Percentiles rank a stretch among this genome's conserved stretches.
phyloP scores from a whole-genome alignment of 2,113 vertebrate genomes.

The Bubo bubo region DNA sequence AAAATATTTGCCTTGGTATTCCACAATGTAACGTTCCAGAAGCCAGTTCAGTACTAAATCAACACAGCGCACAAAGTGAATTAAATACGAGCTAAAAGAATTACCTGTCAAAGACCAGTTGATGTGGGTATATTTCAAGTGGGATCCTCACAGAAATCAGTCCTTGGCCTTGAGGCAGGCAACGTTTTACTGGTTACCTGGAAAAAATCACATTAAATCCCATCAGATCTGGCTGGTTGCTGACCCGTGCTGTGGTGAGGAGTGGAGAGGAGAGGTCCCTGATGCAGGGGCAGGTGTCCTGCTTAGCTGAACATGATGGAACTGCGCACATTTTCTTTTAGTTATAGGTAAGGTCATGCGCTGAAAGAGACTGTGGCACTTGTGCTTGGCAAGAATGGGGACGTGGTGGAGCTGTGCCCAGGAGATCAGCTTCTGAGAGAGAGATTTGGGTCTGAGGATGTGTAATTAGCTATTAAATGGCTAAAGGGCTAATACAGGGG shows the following conservation, averaged over 20 bases:
- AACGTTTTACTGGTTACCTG: background rate
- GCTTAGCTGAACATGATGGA: background rate
- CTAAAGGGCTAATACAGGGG: background rate
- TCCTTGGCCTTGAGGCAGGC: background rate
- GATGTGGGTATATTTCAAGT: background rate
- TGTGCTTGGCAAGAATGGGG: background rate
- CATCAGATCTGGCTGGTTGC: rapidly evolving
- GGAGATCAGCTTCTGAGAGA: background rate
- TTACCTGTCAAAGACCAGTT: background rate
- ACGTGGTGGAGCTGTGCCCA: background rate
- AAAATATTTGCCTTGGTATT: constrained; percentile 43
- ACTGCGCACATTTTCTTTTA: background rate
- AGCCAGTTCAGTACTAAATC: background rate
- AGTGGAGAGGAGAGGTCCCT: background rate
- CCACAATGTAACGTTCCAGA: background rate
- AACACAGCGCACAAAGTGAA: constrained; percentile 12
- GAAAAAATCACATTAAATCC: background rate
- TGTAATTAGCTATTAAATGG: background rate
- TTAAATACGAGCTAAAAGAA: background rate
- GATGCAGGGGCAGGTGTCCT: background rate
- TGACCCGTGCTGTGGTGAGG: rapidly evolving
- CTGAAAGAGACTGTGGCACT: background rate
- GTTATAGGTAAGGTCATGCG: background rate
- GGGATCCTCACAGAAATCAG: background rate
- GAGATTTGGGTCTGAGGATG: background rate